Base-by-base conservation (phyloP, 2,113 vertebrate genomes). In the Heloderma charlesbogerti region DNA sequence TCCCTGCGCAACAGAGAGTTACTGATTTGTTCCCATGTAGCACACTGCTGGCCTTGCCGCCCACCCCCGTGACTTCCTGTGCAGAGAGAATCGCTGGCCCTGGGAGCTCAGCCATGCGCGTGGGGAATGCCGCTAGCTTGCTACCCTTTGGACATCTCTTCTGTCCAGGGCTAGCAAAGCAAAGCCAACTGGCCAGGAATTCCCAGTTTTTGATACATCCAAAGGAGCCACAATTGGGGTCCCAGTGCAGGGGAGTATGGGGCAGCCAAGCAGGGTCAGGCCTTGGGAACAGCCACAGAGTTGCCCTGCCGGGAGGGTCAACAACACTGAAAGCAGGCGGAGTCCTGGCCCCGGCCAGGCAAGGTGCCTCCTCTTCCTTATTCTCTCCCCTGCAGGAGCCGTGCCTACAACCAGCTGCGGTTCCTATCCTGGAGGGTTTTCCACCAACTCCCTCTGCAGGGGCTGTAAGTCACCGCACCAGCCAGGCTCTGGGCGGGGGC, bases 341-440 rank as follows among this genome's bases (percentile, higher is more conserved):
- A 13, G 25, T 4, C 40, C 29, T 9, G 12, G 2, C 13, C 25
- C 77, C 20, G 27, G 45, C 12, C 71, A 74, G 12, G n/a, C 5
- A 15, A 74, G 71, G 4, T 0, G 3, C 8, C 45, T 72, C 57
- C 45, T 27, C 37, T 48, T 60, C 75, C 27, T 16, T 45, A 9
- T 13, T 27, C 88, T 83, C 90, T n/a, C 91, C 92, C 80, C 29
- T 0, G 8, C 91, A 99, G 99, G 93, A 99, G 99, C 92, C 96
- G 99, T 89, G 98, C 98, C 25, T 98, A 80, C 78, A 99, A 99
- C 27, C 95, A 90, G 0, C 97, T 99, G 94, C 95, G 97, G 45
- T 97, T 97, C 81, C 97, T 99, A 37, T 98, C 98, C 96, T 99
- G 99, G 99, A 98, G 96, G 89, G 97, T 98, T 2, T 98, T 99